phyloP scores from a whole-genome alignment of 2,888 invertebrate species.

The Bedellia somnulentella region DNA sequence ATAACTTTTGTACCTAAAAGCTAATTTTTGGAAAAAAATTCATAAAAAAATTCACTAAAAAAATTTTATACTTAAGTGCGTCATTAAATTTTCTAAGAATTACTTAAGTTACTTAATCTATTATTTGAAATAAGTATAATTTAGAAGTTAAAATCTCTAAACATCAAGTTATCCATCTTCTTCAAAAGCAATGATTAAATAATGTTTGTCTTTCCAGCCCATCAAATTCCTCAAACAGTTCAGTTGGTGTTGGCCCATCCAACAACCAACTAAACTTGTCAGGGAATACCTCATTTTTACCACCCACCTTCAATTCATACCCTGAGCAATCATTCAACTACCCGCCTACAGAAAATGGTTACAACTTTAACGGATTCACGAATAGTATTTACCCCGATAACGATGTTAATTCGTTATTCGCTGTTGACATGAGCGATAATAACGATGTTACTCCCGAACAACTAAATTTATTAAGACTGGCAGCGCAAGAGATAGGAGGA shows the following conservation, averaged over 20 bases:
- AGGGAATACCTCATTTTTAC: conserved; percentile 22
- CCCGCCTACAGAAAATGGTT: conserved; percentile 34
- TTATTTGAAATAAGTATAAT: no score
- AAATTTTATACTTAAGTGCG: no score
- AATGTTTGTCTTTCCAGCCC: conserved; percentile 22
- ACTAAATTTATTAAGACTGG: conserved; percentile 42
- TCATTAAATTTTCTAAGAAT: no score
- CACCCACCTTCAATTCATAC: conserved; percentile 25
- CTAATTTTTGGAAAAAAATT: no score
- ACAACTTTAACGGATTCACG: conserved; percentile 24
- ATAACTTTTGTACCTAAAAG: no score
- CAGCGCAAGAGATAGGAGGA: conserved; percentile 53
- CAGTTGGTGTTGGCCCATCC: conserved; percentile 22
- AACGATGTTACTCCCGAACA: conserved; percentile 44
- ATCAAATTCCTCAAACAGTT: conserved; percentile 38
- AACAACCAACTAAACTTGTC: conserved; percentile 26
- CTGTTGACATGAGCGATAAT: conserved; percentile 29
- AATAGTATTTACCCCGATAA: conserved; percentile 35
- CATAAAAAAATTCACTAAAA: no score
- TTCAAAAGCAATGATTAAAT: no score
- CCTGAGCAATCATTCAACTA: conserved; percentile 29
- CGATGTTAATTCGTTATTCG: conserved; percentile 28
- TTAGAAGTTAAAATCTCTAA: no score
- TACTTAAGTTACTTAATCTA: no score
- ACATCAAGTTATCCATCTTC: no score